These are phyloP conservation scores for Microtus richardsoni DNA, from an alignment of 2,113 vertebrate genomes.

Conservation along the genomic window DNA sequence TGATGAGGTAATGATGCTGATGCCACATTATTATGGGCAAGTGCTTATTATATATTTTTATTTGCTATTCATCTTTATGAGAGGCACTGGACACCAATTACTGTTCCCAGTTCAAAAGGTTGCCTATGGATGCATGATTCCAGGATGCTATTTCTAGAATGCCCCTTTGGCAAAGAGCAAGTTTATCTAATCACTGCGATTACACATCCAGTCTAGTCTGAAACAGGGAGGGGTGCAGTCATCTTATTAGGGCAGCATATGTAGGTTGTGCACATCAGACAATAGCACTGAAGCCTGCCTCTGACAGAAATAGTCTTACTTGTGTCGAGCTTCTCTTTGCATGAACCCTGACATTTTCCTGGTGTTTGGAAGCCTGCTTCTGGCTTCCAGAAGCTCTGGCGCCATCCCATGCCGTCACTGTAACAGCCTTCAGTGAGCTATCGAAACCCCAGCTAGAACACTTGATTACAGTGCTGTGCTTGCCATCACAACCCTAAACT, in stretches of 20 bases:
- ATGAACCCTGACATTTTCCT: constrained; percentile 86
- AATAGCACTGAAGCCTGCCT: constrained; percentile 62
- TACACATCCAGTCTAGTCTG: not conserved
- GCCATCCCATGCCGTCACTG: constrained; percentile 67
- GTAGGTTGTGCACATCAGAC: constrained; percentile 53
- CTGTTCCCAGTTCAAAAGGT: constrained; percentile 26
- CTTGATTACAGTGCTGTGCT: constrained; percentile 79
- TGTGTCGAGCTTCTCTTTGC: constrained; percentile 83
- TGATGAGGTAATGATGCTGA: not conserved
- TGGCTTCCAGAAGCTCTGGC: constrained; percentile 78
- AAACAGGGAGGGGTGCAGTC: not conserved
- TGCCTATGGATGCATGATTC: not conserved
- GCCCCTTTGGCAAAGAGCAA: constrained; percentile 36
- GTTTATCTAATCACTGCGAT: not conserved
- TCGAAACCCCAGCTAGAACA: constrained; percentile 79
- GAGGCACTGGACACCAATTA: not conserved
- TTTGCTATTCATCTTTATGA: constrained; percentile 33
- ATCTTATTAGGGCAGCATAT: constrained; percentile 35
- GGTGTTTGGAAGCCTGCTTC: constrained; percentile 78
- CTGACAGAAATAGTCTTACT: constrained; percentile 81
- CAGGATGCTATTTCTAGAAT: constrained; percentile 13
- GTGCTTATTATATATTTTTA: constrained; percentile 19
- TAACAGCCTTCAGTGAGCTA: constrained; percentile 71
- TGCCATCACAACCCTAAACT: constrained; percentile 79
- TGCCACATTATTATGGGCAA: not conserved